Conservation (phyloP, 2,888 invertebrate genomes). For the Neria commutata region DNA sequence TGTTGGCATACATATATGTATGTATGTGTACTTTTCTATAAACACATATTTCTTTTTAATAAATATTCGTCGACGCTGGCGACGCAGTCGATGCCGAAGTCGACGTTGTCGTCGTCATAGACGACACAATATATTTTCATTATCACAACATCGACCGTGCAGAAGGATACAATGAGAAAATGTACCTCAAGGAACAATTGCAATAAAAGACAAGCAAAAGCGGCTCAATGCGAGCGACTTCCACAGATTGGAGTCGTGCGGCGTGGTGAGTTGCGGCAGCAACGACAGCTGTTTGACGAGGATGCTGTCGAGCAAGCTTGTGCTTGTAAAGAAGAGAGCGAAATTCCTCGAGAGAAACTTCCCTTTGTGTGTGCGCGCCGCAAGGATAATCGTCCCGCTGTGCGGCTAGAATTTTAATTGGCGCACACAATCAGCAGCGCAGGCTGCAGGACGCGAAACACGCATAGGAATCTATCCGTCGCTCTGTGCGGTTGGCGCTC, state of each 20-base stretch:
- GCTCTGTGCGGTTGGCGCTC: no score
- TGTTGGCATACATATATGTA: conserved; percentile 24
- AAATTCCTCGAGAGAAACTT: no score
- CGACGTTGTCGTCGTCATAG: no score
- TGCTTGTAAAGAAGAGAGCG: background rate
- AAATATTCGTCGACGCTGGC: conserved; percentile 48
- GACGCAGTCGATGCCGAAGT: no score
- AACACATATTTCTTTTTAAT: conserved; percentile 54
- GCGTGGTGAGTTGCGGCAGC: conserved; percentile 1
- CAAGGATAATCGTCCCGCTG: background rate
- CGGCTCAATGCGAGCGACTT: background rate
- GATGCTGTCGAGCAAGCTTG: no score
- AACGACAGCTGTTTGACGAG: conserved; percentile 13
- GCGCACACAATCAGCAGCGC: background rate
- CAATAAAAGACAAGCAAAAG: conserved; percentile 13
- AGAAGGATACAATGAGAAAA: conserved; percentile 14
- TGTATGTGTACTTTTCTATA: conserved; percentile 28
- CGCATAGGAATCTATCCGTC: no score
- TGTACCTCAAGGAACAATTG: conserved; percentile 18
- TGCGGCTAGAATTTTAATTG: background rate
- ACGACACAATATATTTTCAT: conserved; percentile 55
- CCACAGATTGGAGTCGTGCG: conserved; percentile 1
- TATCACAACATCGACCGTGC: conserved; percentile 47
- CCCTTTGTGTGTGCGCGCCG: background rate
- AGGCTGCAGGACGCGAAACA: no score